Evolutionary conservation across 1,140 invertebrate species (phyloP), one percentile per base, ranked within the genome.

Genomic region (Chlorops oryzae): DNA sequence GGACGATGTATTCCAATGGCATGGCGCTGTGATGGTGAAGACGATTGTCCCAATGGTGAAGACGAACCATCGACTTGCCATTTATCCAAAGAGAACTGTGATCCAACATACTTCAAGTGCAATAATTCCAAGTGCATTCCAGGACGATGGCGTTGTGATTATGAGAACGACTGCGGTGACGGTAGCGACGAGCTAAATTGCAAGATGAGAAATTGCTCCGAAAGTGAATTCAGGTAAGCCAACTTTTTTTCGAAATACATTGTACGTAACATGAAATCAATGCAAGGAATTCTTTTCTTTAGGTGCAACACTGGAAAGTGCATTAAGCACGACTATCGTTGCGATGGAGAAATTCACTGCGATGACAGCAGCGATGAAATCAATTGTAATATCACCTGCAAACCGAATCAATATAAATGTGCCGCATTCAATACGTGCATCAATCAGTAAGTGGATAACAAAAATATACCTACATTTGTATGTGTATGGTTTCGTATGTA

Each of bases 21-120:
- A 15, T 93, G 90, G 90, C 78, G 82, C 38, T 94, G 91, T 73
- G 89, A 91, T 66, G 81, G 79, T 2, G 81, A 83, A 60, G 66
- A 69, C 7, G 88, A 90, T 65, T 90, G 87, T 61, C 75, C 77
- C 1, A 76, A 77, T 43, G 78, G 78, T 18, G 86, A 87, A 69
- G 87, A 89, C 63, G 87, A 89, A 65, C 77, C 78, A 3, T 43
- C 63, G 12, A 74, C 74, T 43, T 84, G 84, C 57, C 65, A 73
- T 58, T 77, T 75, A 47, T 70, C 76, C 21, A 78, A 79, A 39
- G 80, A 81, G 57, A 76, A 73, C 35, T 83, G 80, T 57, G 80
- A 81, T 50, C 86, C 87, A 37, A 83, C 81, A 0, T 87, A 88
- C 71, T 93, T 92, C 74, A 84, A 85, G 63, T 70, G 65, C 56